Evolutionary conservation across 2,888 invertebrate genomes (phyloP).

Genomic region (Mimachlamys varia): DNA sequence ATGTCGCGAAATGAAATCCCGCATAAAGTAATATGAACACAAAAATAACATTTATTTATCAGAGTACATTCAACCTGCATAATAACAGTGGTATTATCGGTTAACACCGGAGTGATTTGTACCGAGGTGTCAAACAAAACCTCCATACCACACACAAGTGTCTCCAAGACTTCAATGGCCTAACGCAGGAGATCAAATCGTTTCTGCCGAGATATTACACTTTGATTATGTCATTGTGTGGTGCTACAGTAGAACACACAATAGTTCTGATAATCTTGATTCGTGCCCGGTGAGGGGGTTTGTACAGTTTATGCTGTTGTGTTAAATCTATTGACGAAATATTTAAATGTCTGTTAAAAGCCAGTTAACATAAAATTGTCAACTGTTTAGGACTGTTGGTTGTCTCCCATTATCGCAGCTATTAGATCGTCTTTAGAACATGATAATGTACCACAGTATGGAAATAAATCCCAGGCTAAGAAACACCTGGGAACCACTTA

Average conservation of each 20-base stretch:
- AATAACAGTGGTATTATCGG: background rate
- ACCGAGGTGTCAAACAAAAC: slow-evolving; percentile 3
- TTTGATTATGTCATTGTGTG: background rate
- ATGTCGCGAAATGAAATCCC: background rate
- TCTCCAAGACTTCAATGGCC: background rate
- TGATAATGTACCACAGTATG: background rate
- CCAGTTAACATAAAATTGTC: slow-evolving; percentile 24
- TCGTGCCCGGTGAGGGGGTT: background rate
- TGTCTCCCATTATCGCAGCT: background rate
- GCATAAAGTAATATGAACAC: slow-evolving; percentile 9
- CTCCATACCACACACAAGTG: background rate
- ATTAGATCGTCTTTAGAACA: background rate
- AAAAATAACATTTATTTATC: slow-evolving; percentile 28
- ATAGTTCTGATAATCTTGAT: background rate
- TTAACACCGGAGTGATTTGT: background rate
- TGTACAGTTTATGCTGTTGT: background rate
- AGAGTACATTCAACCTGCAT: background rate
- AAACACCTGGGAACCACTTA: background rate
- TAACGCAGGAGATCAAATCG: background rate
- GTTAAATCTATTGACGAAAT: background rate
- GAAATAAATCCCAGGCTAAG: background rate
- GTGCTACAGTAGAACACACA: background rate
- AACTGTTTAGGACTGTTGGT: background rate
- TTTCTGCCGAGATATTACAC: background rate
- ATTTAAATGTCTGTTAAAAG: slow-evolving; percentile 3